Conservation (phyloP, 2,888 invertebrate genomes). For the Hemithea aestivaria region DNA sequence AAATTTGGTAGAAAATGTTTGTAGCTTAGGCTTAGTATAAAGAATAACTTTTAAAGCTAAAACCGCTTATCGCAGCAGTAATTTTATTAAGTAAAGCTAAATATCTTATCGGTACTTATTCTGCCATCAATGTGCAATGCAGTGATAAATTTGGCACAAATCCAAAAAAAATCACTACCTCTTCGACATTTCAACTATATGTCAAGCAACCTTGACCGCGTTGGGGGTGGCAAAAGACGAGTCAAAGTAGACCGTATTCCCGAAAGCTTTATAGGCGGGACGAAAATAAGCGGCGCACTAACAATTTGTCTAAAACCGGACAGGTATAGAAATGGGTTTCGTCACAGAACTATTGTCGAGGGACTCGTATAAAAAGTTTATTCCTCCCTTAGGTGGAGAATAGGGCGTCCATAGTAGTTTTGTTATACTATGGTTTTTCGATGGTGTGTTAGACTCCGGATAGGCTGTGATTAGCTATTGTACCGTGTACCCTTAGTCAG, state of each 20-base stretch:
- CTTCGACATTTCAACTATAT: conserved; percentile 18
- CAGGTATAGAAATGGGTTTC: conserved; percentile 12
- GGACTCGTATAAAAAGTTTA: conserved; percentile 10
- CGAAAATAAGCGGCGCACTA: conserved; percentile 5
- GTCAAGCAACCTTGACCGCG: conserved; percentile 14
- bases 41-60: too few relatives aligned
- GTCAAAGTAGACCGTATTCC: conserved; percentile 1
- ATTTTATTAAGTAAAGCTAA: too few relatives aligned
- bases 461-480: too few relatives aligned
- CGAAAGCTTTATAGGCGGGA: background rate
- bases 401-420: too few relatives aligned
- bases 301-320: conserved; percentile 16
- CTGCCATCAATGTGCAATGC: conserved; percentile 6
- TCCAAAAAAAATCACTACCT: conserved; percentile 16
- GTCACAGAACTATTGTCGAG: conserved; percentile 2
- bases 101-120: background rate
- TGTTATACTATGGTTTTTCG: too few relatives aligned
- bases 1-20: too few relatives aligned
- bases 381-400: conserved; percentile 2
- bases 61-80: too few relatives aligned
- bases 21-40: too few relatives aligned
- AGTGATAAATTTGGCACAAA: conserved; percentile 12
- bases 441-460: too few relatives aligned
- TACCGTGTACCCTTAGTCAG: too few relatives aligned
- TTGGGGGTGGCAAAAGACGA: background rate